Conservation (phyloP, 1,140 invertebrate genomes). For the Pachypsylla venusta region DNA sequence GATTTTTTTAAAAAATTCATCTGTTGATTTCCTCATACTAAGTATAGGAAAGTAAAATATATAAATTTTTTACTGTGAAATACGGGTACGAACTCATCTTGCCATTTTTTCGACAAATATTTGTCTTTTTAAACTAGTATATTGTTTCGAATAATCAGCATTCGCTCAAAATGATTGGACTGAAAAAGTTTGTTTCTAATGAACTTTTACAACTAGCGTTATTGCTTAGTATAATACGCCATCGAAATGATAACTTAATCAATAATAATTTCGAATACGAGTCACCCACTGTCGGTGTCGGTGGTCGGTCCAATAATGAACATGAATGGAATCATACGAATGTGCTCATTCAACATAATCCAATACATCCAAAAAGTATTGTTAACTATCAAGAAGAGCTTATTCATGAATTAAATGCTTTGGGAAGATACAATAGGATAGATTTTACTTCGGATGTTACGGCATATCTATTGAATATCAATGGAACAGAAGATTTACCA, state of each 20-base stretch:
- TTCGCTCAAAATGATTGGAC: conserved; percentile 1
- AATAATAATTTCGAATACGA: conserved; percentile 4
- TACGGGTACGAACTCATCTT: too few relatives aligned
- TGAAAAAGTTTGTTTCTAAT: conserved; percentile 1
- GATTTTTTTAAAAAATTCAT: too few relatives aligned
- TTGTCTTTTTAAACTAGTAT: too few relatives aligned
- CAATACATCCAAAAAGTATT: not conserved
- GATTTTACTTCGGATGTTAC: not conserved
- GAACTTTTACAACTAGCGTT: not conserved
- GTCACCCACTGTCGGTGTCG: conserved; percentile 4
- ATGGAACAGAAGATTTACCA: not conserved
- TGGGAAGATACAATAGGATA: not conserved
- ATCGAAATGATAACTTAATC: not conserved
- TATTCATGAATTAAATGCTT: not conserved
- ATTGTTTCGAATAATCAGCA: too few relatives aligned
- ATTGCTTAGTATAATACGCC: not conserved
- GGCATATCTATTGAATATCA: not conserved
- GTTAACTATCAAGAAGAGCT: conserved; percentile 1
- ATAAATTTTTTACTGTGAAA: too few relatives aligned
- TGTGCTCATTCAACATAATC: not conserved
- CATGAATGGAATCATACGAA: not conserved
- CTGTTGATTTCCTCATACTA: too few relatives aligned
- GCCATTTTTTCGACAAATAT: too few relatives aligned
- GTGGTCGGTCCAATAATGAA: not conserved
- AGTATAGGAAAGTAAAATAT: too few relatives aligned